Evolutionary conservation across 2,113 vertebrate species (phyloP).

Genomic region (Phrynosoma platyrhinos): DNA sequence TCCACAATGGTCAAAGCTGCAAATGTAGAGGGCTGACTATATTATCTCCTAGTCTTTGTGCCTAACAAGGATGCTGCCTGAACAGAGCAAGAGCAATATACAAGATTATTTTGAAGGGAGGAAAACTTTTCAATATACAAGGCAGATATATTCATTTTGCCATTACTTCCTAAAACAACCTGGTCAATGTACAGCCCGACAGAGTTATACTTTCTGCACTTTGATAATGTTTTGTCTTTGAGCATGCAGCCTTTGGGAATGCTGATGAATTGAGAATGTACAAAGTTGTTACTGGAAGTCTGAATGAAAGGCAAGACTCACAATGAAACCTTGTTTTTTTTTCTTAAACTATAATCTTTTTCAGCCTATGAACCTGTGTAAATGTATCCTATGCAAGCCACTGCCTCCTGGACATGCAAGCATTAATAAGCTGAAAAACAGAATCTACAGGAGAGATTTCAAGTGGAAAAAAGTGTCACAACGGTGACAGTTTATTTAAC

Average conservation of each 20-base stretch:
- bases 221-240: neutral
- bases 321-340: neutral
- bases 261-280: neutral
- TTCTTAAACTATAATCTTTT: neutral
- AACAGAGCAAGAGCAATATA: neutral
- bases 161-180: neutral
- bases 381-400: neutral
- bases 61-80: neutral
- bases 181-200: neutral
- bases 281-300: neutral
- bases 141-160: no score
- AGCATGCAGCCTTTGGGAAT: neutral
- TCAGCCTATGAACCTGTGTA: neutral
- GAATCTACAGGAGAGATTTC: neutral
- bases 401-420: neutral
- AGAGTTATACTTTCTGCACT: neutral
- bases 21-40: no score
- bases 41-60: neutral
- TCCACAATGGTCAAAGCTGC: no score
- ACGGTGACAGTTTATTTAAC: neutral
- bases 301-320: neutral
- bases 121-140: neutral
- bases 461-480: neutral
- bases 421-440: neutral
- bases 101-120: neutral